Percentiles rank a stretch among this genome's conserved stretches.
Evolutionary conservation across 1,140 invertebrate species (phyloP).

Genomic region (Lepidurus couesii): DNA sequence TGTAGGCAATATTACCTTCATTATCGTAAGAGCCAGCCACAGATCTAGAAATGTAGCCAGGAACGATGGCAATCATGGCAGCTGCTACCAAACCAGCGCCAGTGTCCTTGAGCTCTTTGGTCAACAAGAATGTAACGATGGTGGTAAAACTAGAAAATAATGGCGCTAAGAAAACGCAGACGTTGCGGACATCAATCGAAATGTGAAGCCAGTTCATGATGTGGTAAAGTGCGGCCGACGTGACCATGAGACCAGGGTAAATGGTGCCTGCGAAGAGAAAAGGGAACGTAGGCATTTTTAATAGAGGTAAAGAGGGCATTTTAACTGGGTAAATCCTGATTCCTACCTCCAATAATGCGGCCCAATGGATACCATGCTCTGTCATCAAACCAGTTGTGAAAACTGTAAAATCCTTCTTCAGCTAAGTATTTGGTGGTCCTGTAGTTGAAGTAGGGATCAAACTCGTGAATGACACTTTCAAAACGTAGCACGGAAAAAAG

Average conservation of each 20-base stretch:
- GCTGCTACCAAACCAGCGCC: conserved; percentile 89
- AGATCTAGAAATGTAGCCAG: conserved; percentile 93
- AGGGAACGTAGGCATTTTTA: conserved; percentile 16
- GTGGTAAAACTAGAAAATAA: conserved; percentile 95
- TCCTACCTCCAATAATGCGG: conserved; percentile 84
- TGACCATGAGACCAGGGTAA: conserved; percentile 96
- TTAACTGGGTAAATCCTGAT: background rate
- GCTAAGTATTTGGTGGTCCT: conserved; percentile 89
- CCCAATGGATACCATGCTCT: conserved; percentile 96
- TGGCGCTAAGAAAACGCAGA: conserved; percentile 95
- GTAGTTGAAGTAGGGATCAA: conserved; percentile 99
- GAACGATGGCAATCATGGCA: conserved; percentile 91
- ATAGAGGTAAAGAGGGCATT: background rate
- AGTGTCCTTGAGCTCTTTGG: conserved; percentile 91
- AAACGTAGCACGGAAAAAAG: conserved; percentile 98
- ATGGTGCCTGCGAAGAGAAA: conserved; percentile 67
- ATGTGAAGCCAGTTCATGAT: conserved; percentile 84
- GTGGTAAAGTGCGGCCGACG: conserved; percentile 86
- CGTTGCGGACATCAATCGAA: conserved; percentile 92
- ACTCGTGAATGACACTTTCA: conserved; percentile 99
- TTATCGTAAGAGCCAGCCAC: conserved; percentile 98
- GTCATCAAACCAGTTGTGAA: conserved; percentile 99
- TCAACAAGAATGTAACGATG: conserved; percentile 89
- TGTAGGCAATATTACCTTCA: conserved; percentile 59
- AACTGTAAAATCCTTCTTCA: conserved; percentile 94